Percentiles rank a stretch among this genome's conserved stretches.
Conservation (phyloP, 2,113 vertebrate genomes). For the Psilopsiagon aymara region DNA sequence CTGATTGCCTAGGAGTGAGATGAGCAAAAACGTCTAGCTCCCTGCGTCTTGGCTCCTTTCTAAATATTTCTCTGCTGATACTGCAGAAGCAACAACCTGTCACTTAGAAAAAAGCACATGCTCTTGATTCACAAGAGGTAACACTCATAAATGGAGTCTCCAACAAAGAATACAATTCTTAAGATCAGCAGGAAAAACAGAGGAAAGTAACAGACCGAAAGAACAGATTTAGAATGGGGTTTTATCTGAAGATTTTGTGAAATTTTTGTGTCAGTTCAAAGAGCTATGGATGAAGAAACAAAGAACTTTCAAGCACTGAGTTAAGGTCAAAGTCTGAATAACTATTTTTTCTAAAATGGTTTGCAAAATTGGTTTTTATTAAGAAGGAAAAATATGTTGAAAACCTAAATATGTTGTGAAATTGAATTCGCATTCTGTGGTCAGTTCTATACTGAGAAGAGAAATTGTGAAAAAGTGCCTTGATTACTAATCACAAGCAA, state of each 20-base stretch:
- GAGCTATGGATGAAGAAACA: background rate
- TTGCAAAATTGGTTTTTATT: background rate
- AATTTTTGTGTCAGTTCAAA: background rate
- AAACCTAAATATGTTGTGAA: background rate
- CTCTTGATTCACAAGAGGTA: background rate
- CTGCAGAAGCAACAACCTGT: background rate
- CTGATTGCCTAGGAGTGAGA: background rate
- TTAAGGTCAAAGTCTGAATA: background rate
- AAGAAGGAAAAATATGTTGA: background rate
- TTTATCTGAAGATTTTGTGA: background rate
- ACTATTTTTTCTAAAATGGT: background rate
- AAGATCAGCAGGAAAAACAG: background rate
- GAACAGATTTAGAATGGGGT: background rate
- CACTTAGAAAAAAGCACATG: background rate
- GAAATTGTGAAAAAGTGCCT: background rate
- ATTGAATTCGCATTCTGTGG: background rate
- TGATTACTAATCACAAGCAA: background rate
- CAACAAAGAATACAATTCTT: background rate
- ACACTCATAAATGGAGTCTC: background rate
- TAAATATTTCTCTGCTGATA: slow-evolving; percentile 11
- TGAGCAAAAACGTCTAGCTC: background rate
- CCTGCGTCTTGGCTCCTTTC: background rate
- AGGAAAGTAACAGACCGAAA: background rate
- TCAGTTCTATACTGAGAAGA: background rate
- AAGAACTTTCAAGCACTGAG: background rate